Evolutionary conservation across 2,797 vertebrate species (phyloP), one percentile per base, ranked within the genome.

Genomic region (Stomatorhinus walkeri): DNA sequence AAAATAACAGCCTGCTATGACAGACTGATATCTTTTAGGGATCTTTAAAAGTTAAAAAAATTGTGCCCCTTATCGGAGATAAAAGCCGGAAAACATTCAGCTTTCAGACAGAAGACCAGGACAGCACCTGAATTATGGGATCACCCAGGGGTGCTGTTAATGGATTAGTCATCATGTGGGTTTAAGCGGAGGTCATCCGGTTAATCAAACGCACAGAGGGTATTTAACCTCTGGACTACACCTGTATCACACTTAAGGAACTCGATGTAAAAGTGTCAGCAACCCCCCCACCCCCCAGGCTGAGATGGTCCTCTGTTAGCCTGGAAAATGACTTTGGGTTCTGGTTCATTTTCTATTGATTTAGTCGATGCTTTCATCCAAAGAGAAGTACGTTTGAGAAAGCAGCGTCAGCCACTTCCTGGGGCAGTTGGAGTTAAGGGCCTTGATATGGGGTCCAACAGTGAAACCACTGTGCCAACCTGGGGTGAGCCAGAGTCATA

Each of bases 111-210:
- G 54, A 61, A 87, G 76, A 88, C 89, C 87, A 90, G 87, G 84
- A 79, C 79, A 48, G 36, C 49, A 87, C 61, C 84, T 89, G 83
- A 24, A 46, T n/a, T 8, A 1, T 83, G 79, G 46, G 43, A 46
- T 16, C 36, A 88, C 84, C 52, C 88, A 87, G 32, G 56, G 22
- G 61, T 83, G n/a, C 52, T 87, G 84, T 90, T 89, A 90, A 92
- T 91, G 88, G 89, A 87, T 93, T 54, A 92, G 9, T 87, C 22
- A 89, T 91, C 87, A 86, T 90, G 91, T 88, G 36, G 32, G 48
- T 51, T 79, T 46, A 48, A 90, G 89, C 16, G 87, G 76, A 89
- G 87, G 88, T 90, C 85, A 88, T 79, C 89, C 16, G 87, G 88
- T 89, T 88, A 87, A 90, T 90, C 83, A 85, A 59, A 91, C 1